phyloP scores from a whole-genome alignment of 2,113 vertebrate genomes.

The Cyphomyrus plagiostoma region DNA sequence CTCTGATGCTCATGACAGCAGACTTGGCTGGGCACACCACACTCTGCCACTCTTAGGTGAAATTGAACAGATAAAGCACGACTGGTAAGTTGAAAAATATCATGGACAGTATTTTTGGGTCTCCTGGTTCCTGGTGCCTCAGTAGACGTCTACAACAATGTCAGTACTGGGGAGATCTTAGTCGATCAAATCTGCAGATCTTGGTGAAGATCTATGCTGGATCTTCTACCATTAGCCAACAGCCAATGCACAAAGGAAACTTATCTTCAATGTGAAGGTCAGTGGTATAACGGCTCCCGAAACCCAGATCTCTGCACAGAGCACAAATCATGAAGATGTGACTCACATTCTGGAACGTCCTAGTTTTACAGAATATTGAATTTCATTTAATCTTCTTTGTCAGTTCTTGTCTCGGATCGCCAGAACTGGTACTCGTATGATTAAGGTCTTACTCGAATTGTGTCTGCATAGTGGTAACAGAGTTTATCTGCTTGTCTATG shows the following conservation, averaged over 20 bases:
- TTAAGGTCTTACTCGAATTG: background rate
- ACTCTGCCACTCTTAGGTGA: background rate
- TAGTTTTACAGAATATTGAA: background rate
- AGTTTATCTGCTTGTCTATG: background rate
- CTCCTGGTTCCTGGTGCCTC: background rate
- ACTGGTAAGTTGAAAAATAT: background rate
- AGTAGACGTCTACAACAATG: background rate
- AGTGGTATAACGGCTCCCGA: background rate
- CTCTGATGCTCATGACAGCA: background rate
- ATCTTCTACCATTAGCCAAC: background rate
- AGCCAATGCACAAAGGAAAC: background rate
- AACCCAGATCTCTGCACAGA: background rate
- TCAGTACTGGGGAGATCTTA: background rate
- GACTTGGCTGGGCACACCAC: background rate
- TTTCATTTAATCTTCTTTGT: background rate
- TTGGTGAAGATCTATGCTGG: background rate
- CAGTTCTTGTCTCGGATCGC: background rate
- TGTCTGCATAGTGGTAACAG: background rate
- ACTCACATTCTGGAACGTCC: background rate
- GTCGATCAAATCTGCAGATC: background rate
- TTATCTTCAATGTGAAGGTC: background rate
- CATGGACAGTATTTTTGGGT: background rate
- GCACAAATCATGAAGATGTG: background rate
- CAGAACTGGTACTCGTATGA: background rate
- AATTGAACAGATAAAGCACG: background rate